Evolutionary conservation across 2,113 vertebrate genomes (phyloP).

Genomic region (Felis catus): F.catus_Fca126_mat1.0 CM031412.1:108384501-108385000

Average conservation of each 20-base stretch:
- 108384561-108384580: constrained; percentile 45
- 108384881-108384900: constrained; percentile 66
- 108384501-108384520: constrained; percentile 20
- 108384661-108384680: neutral
- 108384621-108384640: neutral
- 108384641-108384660: constrained; percentile 56
- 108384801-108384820: constrained; percentile 51
- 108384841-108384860: constrained; percentile 49
- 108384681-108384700: constrained; percentile 5
- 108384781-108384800: neutral
- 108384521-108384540: neutral
- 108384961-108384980: neutral
- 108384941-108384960: neutral
- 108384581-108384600: constrained; percentile 68
- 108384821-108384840: neutral
- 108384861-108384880: constrained; percentile 63
- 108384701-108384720: neutral
- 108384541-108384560: neutral
- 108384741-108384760: neutral
- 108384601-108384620: constrained; percentile 12
- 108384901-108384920: constrained; percentile 46
- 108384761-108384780: neutral
- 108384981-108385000: constrained; percentile 2
- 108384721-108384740: neutral
- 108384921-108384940: neutral